A percentile compares a stretch with the other conserved stretches of the same genome.
These are phyloP conservation scores for Calidris pygmaea DNA, from an alignment of 2,113 vertebrate species.

Conservation along the genomic window DNA sequence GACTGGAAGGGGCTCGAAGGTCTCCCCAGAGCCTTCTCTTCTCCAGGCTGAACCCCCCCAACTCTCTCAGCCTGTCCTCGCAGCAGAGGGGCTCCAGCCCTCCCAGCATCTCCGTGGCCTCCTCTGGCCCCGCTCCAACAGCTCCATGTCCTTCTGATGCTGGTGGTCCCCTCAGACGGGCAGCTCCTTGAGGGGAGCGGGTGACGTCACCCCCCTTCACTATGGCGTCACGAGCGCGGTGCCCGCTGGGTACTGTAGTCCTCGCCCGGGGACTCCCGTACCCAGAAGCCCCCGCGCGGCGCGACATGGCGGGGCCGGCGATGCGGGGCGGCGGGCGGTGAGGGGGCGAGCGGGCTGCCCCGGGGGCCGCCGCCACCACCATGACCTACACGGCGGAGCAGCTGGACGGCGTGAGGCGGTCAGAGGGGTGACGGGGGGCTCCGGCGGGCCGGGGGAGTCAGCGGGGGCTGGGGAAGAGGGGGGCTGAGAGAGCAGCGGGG, in stretches of 20 bases:
- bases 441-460: background rate
- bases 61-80: no score
- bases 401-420: conserved; percentile 89
- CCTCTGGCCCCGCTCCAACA: no score
- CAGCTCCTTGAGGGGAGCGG: background rate
- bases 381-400: conserved; percentile 90
- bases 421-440: background rate
- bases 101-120: no score
- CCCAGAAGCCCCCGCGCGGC: conserved; percentile 25
- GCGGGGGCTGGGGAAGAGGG: background rate
- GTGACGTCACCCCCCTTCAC: background rate
- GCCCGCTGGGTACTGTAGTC: conserved; percentile 38
- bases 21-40: no score
- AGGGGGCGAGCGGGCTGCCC: conserved; percentile 11
- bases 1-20: no score
- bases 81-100: no score
- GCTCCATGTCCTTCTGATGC: no score
- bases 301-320: conserved; percentile 57
- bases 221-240: background rate
- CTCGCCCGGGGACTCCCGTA: conserved; percentile 5
- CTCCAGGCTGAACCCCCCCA: no score
- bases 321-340: conserved; percentile 60
- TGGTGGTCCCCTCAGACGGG: background rate
- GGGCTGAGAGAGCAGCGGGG: no score
- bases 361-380: conserved; percentile 64